A percentile compares a stretch with the other conserved stretches of the same genome.
Conservation (phyloP, 2,888 invertebrate genomes). For the Drosophila suboccidentalis region DNA sequence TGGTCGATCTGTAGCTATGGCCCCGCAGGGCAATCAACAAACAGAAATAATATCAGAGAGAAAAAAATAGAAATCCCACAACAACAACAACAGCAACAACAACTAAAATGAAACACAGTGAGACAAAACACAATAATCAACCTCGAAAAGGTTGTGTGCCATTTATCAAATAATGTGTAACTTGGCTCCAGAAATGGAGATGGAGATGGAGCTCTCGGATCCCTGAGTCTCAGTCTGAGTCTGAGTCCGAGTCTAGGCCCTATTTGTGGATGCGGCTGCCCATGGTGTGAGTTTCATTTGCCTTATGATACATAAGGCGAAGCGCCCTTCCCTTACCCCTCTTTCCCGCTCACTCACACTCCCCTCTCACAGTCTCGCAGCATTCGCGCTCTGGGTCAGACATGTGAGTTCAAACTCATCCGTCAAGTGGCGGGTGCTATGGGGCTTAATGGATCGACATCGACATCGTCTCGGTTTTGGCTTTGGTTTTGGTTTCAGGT, state of each 20-base stretch:
- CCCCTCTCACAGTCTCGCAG: constrained; percentile 8
- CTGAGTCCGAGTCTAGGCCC: constrained; percentile 24
- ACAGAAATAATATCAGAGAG: constrained; percentile 48
- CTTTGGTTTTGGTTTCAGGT: neutral
- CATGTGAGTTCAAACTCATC: constrained; percentile 85
- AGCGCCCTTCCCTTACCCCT: constrained; percentile 40
- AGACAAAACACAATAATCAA: constrained; percentile 83
- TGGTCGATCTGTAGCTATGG: constrained; percentile 60
- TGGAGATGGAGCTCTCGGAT: constrained; percentile 56
- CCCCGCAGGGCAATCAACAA: constrained; percentile 61
- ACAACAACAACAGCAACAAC: constrained; percentile 47
- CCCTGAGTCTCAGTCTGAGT: neutral
- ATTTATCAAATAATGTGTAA: constrained; percentile 82
- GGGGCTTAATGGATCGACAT: constrained; percentile 81
- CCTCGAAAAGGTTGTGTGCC: constrained; percentile 83
- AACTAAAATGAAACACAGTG: constrained; percentile 40
- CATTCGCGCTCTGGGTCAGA: constrained; percentile 74
- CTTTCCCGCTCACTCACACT: constrained; percentile 12
- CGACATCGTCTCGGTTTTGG: constrained; percentile 19
- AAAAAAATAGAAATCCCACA: constrained; percentile 66
- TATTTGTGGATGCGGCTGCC: constrained; percentile 59
- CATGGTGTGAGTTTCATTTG: constrained; percentile 77
- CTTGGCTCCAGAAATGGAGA: constrained; percentile 71
- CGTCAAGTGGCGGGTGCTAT: constrained; percentile 81
- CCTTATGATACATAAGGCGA: constrained; percentile 61